Evolutionary conservation across 2,113 vertebrate species (phyloP).

Genomic region (Pontoporia blainvillei): DNA sequence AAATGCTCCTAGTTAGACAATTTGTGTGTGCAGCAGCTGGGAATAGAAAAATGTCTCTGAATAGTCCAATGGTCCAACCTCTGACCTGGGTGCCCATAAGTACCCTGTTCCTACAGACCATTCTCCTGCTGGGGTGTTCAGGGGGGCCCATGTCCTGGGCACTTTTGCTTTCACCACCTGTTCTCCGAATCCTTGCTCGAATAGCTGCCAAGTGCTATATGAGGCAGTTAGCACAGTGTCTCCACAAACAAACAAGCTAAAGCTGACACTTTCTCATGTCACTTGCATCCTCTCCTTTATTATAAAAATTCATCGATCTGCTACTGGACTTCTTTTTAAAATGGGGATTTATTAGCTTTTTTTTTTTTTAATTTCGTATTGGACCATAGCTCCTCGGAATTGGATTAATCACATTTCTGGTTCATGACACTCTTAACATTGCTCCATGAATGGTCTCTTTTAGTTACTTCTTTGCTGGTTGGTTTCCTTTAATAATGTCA

Average conservation of each 20-base stretch:
- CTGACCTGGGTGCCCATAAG: background rate
- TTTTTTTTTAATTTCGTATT: background rate
- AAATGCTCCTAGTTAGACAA: background rate
- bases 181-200: background rate
- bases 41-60: background rate
- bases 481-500: background rate
- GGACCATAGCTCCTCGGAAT: background rate
- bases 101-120: background rate
- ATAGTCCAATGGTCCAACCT: background rate
- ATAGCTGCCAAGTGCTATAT: background rate
- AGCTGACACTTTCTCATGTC: background rate
- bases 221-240: background rate
- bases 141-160: accelerated
- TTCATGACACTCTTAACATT: background rate
- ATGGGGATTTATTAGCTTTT: background rate
- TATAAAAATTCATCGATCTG: background rate
- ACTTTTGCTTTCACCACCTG: background rate
- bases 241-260: background rate
- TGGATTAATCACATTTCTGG: background rate
- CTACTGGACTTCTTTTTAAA: background rate
- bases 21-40: background rate
- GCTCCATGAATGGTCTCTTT: background rate
- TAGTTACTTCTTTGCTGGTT: background rate
- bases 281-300: background rate
- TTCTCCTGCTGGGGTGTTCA: background rate